A percentile compares a stretch with the other conserved stretches of the same genome.
These are phyloP conservation scores for Bombus turneri DNA, from an alignment of 1,140 invertebrate genomes.

Conservation along the genomic window DNA sequence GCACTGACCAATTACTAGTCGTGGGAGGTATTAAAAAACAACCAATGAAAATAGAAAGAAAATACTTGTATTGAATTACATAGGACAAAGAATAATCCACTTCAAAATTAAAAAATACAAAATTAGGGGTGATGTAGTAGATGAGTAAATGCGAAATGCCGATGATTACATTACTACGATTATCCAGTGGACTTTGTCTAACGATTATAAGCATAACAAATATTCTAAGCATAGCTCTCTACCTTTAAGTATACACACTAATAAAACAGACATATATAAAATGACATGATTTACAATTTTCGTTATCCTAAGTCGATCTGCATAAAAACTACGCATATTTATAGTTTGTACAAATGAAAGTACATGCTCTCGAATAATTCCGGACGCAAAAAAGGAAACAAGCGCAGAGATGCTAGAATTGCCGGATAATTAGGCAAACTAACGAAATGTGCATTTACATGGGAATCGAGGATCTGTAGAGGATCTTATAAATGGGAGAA, in stretches of 20 bases:
- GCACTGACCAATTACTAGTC: constrained; percentile 60
- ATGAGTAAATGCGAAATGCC: constrained; percentile 28
- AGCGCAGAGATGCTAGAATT: constrained; percentile 36
- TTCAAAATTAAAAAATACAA: constrained; percentile 4
- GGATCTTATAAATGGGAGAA: neutral
- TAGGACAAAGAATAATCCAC: constrained; percentile 25
- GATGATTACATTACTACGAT: constrained; percentile 25
- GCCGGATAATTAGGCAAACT: constrained; percentile 27
- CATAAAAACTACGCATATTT: constrained; percentile 20
- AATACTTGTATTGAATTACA: constrained; percentile 68
- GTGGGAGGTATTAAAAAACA: constrained; percentile 70
- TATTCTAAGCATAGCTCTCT: constrained; percentile 41
- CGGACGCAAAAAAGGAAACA: constrained; percentile 35
- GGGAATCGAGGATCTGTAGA: constrained; percentile 2
- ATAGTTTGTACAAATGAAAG: constrained; percentile 36
- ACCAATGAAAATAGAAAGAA: constrained; percentile 74
- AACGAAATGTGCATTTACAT: constrained; percentile 41
- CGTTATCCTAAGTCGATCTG: constrained; percentile 3
- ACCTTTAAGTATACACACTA: constrained; percentile 4
- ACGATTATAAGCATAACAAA: constrained; percentile 24
- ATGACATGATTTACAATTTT: constrained; percentile 20
- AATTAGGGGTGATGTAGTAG: constrained; percentile 5
- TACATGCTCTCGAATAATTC: constrained; percentile 53
- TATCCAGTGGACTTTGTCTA: neutral
- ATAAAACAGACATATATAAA: neutral